Evolutionary conservation across 2,797 vertebrate genomes (phyloP).

Genomic region (Sebastes umbrosus): DNA sequence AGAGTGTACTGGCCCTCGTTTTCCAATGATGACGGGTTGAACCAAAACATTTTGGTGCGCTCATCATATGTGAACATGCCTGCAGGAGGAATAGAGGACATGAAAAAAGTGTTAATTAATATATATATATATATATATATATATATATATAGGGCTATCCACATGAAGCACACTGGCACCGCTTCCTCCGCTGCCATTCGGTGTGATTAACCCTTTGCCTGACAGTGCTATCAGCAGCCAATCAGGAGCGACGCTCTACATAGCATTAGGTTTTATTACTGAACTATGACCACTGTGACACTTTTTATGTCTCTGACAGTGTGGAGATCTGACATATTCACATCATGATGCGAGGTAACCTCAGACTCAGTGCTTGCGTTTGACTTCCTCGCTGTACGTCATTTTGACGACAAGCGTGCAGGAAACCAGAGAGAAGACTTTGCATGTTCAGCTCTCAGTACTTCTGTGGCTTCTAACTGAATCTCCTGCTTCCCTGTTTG

Average conservation of each 20-base stretch:
- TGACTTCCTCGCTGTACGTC: too few species aligned
- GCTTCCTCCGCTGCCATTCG: background rate
- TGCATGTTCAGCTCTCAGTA: too few species aligned
- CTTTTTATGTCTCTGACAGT: too few species aligned
- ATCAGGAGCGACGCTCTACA: background rate
- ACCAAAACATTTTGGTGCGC: constrained; percentile 96
- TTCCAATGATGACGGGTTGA: constrained; percentile 96
- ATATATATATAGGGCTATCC: too few species aligned
- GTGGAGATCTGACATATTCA: too few species aligned
- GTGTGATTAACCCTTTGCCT: background rate
- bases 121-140: background rate
- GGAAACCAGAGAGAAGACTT: too few species aligned
- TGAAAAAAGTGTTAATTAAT: background rate
- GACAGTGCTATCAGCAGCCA: background rate
- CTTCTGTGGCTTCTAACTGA: too few species aligned
- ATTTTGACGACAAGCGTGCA: too few species aligned
- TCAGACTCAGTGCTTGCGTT: too few species aligned
- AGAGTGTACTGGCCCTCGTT: constrained; percentile 99
- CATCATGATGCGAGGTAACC: too few species aligned
- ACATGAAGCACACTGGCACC: too few species aligned
- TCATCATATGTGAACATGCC: constrained; percentile 99
- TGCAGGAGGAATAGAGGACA: constrained; percentile 55
- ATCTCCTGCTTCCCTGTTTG: too few species aligned
- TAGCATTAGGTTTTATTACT: background rate
- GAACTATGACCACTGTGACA: background rate